These are phyloP conservation scores for Gymnogyps californianus DNA, from an alignment of 2,113 vertebrate species.

Conservation along the genomic window DNA sequence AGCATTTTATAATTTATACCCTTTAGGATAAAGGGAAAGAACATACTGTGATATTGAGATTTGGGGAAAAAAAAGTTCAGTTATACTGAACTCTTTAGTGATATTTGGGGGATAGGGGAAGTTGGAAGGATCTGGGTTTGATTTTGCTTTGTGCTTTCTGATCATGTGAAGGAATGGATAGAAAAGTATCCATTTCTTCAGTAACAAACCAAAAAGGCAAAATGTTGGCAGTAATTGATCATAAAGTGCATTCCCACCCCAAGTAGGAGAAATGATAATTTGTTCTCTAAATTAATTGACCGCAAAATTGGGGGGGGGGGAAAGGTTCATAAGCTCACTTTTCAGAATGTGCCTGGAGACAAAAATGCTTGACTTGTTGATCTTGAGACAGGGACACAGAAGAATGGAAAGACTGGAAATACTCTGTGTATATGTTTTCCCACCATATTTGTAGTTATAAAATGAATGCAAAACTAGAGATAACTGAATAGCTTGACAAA, in stretches of 20 bases:
- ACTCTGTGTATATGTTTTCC: not conserved
- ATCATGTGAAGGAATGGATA: not conserved
- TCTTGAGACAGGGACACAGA: not conserved
- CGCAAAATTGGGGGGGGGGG: accelerated
- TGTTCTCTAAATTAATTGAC: not conserved
- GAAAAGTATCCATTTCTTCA: not conserved
- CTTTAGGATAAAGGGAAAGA: not conserved
- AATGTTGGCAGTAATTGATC: not conserved
- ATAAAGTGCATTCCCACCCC: not conserved
- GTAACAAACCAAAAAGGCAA: not conserved
- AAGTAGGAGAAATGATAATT: not conserved
- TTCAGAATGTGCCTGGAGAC: not conserved
- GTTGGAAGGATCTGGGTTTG: not conserved
- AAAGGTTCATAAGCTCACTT: not conserved
- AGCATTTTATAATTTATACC: not conserved
- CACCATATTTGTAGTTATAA: not conserved
- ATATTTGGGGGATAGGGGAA: not conserved
- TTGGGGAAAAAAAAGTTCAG: not conserved
- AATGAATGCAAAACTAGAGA: not conserved
- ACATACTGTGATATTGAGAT: not conserved
- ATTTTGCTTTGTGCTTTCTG: not conserved
- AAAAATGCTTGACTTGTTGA: not conserved
- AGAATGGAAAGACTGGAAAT: not conserved
- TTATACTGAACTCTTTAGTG: not conserved
- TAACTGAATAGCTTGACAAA: not conserved